These are phyloP conservation scores for Anguilla rostrata DNA, from an alignment of 2,113 vertebrate species.

Conservation along the genomic window DNA sequence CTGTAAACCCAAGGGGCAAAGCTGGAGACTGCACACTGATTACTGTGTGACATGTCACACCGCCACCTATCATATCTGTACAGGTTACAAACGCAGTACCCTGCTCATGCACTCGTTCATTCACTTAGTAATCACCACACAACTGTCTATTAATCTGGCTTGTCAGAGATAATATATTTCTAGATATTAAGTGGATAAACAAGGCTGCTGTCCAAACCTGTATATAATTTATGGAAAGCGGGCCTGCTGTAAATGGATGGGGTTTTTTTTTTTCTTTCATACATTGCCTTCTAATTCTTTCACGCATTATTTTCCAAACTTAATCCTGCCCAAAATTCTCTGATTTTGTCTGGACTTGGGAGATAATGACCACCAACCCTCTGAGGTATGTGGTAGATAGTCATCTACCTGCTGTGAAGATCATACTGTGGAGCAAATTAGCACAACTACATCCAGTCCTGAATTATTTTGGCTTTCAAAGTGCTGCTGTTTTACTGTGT, in stretches of 20 bases:
- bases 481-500: neutral
- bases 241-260: neutral
- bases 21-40: neutral
- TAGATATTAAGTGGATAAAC: neutral
- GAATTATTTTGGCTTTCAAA: neutral
- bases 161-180: neutral
- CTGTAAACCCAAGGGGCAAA: conserved; percentile 9
- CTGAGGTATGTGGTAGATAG: neutral
- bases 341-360: no score
- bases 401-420: no score
- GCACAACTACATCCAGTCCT: no score
- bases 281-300: neutral
- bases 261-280: neutral
- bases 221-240: neutral
- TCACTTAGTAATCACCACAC: neutral
- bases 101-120: neutral
- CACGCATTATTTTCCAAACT: no score
- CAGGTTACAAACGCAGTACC: neutral
- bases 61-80: neutral
- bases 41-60: conserved; percentile 7
- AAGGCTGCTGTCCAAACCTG: no score
- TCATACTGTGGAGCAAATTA: no score
- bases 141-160: neutral
- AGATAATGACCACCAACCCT: neutral
- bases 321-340: no score